Evolutionary conservation across 2,888 invertebrate genomes (phyloP), one percentile per base, ranked within the genome.

Genomic region (Allacma fusca): DNA sequence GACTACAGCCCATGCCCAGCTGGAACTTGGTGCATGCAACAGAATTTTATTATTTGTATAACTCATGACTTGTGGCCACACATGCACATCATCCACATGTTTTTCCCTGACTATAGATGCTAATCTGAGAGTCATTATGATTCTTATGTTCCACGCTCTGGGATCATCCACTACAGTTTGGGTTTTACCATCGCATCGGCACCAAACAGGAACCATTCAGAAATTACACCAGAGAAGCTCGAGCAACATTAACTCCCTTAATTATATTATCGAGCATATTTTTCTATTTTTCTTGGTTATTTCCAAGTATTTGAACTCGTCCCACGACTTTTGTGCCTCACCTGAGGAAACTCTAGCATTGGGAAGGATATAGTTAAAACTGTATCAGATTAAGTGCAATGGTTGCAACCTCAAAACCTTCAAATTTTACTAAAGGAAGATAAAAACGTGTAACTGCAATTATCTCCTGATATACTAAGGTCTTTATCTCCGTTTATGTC

Each of bases 51-150:
- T 64, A 23, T 73, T 24, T 57, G 23, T 62, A 23, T 73, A 73
- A 62, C 64, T 40, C 34, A 16, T 73, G 40, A 62, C n/a, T n/a
- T n/a, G n/a, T n/a, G n/a, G 40, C 62, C 23, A 5, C 59, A 28
- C 16, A 73, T 73, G 23, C 29, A 62, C 73, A 62, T 62, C 62
- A 40, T 62, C 64, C 64, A 62, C 73, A 62, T 72, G 62, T 40
- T 73, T 70, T 62, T 73, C 34, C 73, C 62, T 73, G 73, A 62
- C 73, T 73, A 34, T 21, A 73, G 73, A 73, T 73, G 62, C 73
- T 73, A 73, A 73, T 73, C 73, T 73, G 40, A 43, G 34, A 72
- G 59, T 62, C 72, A 72, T 59, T 7, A 40, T 73, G 62, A 73
- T 40, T 73, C 62, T 62, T 5, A 50, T 50, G n/a, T 50, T 50